Conservation (phyloP, 2,888 invertebrate genomes). For the Vannuccia rotundouncinata region DNA sequence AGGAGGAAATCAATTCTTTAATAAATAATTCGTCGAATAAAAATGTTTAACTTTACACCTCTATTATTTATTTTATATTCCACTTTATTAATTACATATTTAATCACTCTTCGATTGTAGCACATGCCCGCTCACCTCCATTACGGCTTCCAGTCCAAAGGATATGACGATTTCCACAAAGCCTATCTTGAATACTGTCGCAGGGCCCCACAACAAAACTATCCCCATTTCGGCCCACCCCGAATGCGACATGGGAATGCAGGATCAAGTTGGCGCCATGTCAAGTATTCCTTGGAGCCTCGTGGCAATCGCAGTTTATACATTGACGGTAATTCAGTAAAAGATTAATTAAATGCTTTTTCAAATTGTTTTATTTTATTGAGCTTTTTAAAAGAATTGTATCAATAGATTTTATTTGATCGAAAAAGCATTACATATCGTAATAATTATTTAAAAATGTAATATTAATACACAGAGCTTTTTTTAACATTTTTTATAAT, state of each 20-base stretch:
- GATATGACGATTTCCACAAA: conserved; percentile 29
- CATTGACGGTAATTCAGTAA: conserved; percentile 19
- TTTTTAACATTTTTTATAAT: too few species aligned
- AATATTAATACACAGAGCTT: too few species aligned
- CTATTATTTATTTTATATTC: too few species aligned
- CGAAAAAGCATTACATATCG: too few species aligned
- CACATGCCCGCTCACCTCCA: conserved; percentile 30
- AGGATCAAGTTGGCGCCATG: conserved; percentile 21
- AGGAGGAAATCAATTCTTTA: too few species aligned
- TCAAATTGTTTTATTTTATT: too few species aligned
- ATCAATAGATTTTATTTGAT: too few species aligned
- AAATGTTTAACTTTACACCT: too few species aligned
- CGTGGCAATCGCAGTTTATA: background rate
- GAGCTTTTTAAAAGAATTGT: too few species aligned
- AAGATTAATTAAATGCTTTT: background rate
- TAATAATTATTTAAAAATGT: too few species aligned
- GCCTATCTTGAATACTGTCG: conserved; percentile 29
- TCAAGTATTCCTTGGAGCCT: conserved; percentile 13
- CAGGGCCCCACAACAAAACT: background rate
- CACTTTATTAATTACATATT: too few species aligned
- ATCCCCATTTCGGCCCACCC: background rate
- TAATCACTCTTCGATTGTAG: background rate
- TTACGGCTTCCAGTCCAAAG: background rate
- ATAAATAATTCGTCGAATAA: too few species aligned
- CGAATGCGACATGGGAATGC: conserved; percentile 31